Evolutionary conservation across 2,888 invertebrate genomes (phyloP).

Genomic region (Orthosia gracilis): DNA sequence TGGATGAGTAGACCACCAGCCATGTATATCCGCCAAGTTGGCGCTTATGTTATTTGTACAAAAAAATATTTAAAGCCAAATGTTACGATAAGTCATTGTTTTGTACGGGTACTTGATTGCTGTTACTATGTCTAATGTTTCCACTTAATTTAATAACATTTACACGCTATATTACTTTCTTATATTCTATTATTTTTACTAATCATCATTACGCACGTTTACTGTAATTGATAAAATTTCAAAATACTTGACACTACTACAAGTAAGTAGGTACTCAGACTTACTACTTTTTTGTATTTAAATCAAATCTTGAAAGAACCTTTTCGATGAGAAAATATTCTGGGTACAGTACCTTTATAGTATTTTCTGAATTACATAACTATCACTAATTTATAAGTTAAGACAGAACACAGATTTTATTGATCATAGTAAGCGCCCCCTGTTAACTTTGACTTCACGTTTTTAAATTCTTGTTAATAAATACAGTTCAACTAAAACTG

Average conservation of each 20-base stretch:
- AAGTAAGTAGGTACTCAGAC: no score
- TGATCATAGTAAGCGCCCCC: conserved; percentile 18
- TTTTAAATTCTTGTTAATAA: conserved; percentile 73
- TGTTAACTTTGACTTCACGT: conserved; percentile 55
- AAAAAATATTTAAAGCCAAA: conserved; percentile 59
- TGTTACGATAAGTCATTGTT: conserved; percentile 61
- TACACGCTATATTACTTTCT: conserved; percentile 42
- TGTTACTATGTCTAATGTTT: conserved; percentile 43
- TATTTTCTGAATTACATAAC: background rate
- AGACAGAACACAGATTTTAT: conserved; percentile 17
- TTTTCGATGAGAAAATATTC: background rate
- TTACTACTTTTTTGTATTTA: background rate
- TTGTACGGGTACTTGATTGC: conserved; percentile 61
- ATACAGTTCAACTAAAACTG: conserved; percentile 68
- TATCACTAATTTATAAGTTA: background rate
- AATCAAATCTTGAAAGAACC: background rate
- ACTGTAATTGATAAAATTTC: conserved; percentile 37
- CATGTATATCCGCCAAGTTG: conserved; percentile 17
- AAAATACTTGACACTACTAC: background rate
- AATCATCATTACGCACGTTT: conserved; percentile 19
- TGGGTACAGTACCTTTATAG: background rate
- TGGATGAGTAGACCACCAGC: conserved; percentile 18
- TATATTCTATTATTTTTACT: conserved; percentile 48
- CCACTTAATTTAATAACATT: conserved; percentile 55
- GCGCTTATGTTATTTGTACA: conserved; percentile 42